A percentile compares a stretch with the other conserved stretches of the same genome.
Conservation (phyloP, 2,113 vertebrate genomes). For the Phycodurus eques region DNA sequence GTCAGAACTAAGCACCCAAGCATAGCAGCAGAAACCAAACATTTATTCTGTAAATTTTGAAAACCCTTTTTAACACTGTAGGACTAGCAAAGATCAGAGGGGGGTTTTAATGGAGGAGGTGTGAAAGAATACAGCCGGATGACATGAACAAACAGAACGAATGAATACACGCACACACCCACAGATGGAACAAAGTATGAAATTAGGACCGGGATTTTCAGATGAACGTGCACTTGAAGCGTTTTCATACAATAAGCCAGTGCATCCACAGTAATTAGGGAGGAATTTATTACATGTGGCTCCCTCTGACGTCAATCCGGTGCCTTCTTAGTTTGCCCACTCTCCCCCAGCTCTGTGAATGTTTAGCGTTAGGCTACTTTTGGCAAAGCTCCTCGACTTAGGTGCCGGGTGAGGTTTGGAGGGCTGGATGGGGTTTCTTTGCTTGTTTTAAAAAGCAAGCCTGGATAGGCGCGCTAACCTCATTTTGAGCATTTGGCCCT, state of each 20-base stretch:
- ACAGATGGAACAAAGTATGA: slow-evolving; percentile 18
- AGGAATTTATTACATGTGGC: slow-evolving; percentile 77
- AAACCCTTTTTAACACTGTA: neutral
- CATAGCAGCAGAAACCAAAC: neutral
- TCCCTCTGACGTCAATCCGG: slow-evolving; percentile 78
- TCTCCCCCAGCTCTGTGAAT: slow-evolving; percentile 54
- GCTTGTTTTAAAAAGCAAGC: slow-evolving; percentile 55
- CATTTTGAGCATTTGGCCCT: slow-evolving; percentile 43
- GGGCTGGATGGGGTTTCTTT: slow-evolving; percentile 50
- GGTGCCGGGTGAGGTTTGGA: slow-evolving; percentile 51
- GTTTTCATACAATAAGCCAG: slow-evolving; percentile 65
- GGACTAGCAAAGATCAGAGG: neutral
- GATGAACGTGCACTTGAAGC: slow-evolving; percentile 42
- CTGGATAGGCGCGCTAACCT: slow-evolving; percentile 46
- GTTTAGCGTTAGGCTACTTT: slow-evolving; percentile 64
- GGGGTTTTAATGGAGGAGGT: neutral
- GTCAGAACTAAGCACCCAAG: slow-evolving; percentile 31
- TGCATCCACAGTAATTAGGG: slow-evolving; percentile 73
- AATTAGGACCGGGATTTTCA: slow-evolving; percentile 44
- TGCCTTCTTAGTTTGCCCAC: slow-evolving; percentile 71
- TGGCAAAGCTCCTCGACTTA: slow-evolving; percentile 63
- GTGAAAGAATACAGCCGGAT: slow-evolving; percentile 6
- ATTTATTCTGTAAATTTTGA: neutral
- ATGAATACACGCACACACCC: neutral
- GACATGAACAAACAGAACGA: slow-evolving; percentile 1